A percentile compares a stretch with the other conserved stretches of the same genome.
Conservation (phyloP, 2,113 vertebrate genomes). For the Ammospiza caudacuta region DNA sequence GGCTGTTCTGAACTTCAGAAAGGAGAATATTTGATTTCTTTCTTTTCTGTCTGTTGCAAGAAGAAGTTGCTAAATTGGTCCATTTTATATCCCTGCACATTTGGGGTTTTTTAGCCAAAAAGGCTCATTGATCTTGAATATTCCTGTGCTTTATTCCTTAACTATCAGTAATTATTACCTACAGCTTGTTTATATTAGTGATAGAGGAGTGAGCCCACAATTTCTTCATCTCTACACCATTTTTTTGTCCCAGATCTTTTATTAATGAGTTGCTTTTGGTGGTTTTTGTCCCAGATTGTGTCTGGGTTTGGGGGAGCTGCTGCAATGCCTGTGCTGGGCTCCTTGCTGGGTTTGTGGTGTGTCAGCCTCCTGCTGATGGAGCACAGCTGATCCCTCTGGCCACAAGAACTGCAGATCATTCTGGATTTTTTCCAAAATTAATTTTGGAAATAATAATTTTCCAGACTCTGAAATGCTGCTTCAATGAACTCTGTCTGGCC, state of each 20-base stretch:
- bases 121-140: neutral
- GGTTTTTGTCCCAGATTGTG: neutral
- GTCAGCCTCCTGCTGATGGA: slow-evolving; percentile 27
- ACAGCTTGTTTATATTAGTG: neutral
- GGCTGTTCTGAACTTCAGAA: neutral
- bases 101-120: neutral
- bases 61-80: neutral
- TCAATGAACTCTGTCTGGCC: slow-evolving; percentile 40
- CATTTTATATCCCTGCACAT: neutral
- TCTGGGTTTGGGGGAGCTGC: neutral
- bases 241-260: neutral
- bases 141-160: neutral
- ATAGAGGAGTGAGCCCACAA: neutral
- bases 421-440: neutral
- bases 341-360: neutral
- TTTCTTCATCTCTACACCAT: neutral
- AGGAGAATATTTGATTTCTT: neutral
- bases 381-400: slow-evolving; percentile 48
- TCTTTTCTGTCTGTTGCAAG: neutral
- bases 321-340: neutral
- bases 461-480: slow-evolving; percentile 29
- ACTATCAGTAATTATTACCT: neutral
- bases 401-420: slow-evolving; percentile 28
- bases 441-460: neutral
- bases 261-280: neutral